phyloP scores from a whole-genome alignment of 2,888 invertebrate species.

The Megastigmus dorsalis region DNA sequence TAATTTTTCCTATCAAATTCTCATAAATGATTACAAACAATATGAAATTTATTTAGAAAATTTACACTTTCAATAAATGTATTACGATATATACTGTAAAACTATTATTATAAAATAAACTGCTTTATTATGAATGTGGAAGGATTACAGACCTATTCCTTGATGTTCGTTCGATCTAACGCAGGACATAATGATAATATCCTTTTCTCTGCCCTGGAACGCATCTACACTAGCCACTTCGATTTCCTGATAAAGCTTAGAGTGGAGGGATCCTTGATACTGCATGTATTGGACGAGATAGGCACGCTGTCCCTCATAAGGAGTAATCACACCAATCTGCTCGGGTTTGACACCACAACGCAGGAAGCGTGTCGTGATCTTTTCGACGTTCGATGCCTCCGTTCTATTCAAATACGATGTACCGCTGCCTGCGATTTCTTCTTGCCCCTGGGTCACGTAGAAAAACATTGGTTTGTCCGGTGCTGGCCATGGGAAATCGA shows the following conservation, averaged over 20 bases:
- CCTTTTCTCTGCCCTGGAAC: conserved; percentile 99
- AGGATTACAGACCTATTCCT: conserved; percentile 87
- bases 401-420: conserved; percentile 99
- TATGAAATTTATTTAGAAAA: not conserved
- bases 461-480: conserved; percentile 99
- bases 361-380: conserved; percentile 95
- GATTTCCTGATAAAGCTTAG: conserved; percentile 97
- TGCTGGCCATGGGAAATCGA: conserved; percentile 99
- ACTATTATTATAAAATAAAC: not conserved
- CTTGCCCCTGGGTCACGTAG: conserved; percentile 97
- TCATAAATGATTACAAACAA: too few relatives aligned
- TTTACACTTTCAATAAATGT: not conserved
- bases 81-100: not conserved
- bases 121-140: not conserved
- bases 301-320: conserved; percentile 98
- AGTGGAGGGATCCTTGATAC: conserved; percentile 96
- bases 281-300: conserved; percentile 99
- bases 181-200: conserved; percentile 99
- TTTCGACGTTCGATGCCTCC: conserved; percentile 99
- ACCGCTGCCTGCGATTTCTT: conserved; percentile 98
- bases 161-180: conserved; percentile 99
- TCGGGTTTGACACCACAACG: conserved; percentile 97
- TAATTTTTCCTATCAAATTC: too few relatives aligned
- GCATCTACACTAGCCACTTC: conserved; percentile 99
- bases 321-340: conserved; percentile 99